phyloP scores from a whole-genome alignment of 2,888 invertebrate genomes.

The Euclidia mi region DNA sequence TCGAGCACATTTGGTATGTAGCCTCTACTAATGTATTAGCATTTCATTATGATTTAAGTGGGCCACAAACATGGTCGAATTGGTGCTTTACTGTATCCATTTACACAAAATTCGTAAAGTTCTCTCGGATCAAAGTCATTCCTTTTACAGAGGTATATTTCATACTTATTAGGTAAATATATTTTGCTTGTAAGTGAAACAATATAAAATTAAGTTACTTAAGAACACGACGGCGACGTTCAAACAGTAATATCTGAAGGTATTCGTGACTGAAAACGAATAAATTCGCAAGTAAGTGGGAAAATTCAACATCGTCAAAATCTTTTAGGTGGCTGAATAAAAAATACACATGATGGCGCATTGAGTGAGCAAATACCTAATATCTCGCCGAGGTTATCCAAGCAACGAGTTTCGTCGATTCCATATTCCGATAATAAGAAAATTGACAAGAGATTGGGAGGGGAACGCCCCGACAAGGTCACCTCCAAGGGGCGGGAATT shows the following conservation, averaged over 20 bases:
- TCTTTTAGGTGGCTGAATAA: slow-evolving; percentile 23
- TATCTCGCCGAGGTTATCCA: slow-evolving; percentile 36
- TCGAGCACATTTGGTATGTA: too few relatives aligned
- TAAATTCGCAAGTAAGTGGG: slow-evolving; percentile 17
- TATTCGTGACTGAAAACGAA: slow-evolving; percentile 17
- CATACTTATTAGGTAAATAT: too few relatives aligned
- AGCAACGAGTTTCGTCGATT: slow-evolving; percentile 38
- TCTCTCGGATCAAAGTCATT: too few relatives aligned
- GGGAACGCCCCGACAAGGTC: slow-evolving; percentile 51
- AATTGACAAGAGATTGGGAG: slow-evolving; percentile 60
- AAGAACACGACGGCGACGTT: too few relatives aligned
- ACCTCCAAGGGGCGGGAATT: slow-evolving; percentile 35
- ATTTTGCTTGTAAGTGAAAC: background rate
- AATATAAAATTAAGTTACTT: background rate
- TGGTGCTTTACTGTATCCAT: too few relatives aligned
- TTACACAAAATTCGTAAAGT: too few relatives aligned
- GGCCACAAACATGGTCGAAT: too few relatives aligned
- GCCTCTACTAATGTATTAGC: too few relatives aligned
- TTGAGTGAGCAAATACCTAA: slow-evolving; percentile 40
- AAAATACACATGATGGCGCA: slow-evolving; percentile 36
- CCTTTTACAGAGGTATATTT: too few relatives aligned
- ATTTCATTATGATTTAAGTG: too few relatives aligned
- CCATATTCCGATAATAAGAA: slow-evolving; percentile 63
- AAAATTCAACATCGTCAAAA: slow-evolving; percentile 19
- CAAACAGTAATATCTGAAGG: background rate